phyloP scores from a whole-genome alignment of 1,140 invertebrate species.

The Uloborus diversus region DNA sequence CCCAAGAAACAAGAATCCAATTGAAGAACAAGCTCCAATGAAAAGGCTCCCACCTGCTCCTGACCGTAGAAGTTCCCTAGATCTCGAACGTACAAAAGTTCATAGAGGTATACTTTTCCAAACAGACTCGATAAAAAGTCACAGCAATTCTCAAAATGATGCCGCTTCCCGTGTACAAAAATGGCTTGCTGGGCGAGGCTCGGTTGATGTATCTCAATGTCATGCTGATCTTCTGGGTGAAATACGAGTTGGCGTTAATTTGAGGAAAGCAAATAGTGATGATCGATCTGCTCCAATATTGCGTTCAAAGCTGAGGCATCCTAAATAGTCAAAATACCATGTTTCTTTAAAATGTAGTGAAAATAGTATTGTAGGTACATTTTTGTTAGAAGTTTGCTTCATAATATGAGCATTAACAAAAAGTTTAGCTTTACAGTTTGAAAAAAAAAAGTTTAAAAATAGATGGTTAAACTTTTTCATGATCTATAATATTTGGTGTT shows the following conservation, averaged over 20 bases:
- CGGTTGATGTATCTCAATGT: conserved; percentile 32
- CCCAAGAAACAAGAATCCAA: conserved; percentile 14
- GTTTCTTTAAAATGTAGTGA: not conserved
- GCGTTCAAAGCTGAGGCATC: conserved; percentile 14
- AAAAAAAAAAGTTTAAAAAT: conserved; percentile 13
- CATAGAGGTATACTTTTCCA: conserved; percentile 3
- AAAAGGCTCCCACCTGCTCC: conserved; percentile 26
- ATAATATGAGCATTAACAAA: conserved; percentile 1
- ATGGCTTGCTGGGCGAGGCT: conserved; percentile 44
- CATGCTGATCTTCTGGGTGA: conserved; percentile 28
- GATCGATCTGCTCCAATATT: conserved; percentile 45
- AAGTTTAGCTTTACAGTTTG: not conserved
- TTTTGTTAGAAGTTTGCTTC: not conserved
- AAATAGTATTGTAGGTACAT: not conserved
- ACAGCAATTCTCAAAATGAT: not conserved
- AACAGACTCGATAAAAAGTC: not conserved
- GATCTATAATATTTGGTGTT: conserved; percentile 23
- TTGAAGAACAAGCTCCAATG: conserved; percentile 17
- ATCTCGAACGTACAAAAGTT: conserved; percentile 19
- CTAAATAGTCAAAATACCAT: conserved; percentile 9
- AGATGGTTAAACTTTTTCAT: conserved; percentile 5
- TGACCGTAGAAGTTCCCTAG: conserved; percentile 34
- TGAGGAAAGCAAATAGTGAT: conserved; percentile 37
- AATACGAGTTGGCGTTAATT: conserved; percentile 41
- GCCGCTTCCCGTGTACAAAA: conserved; percentile 39